Evolutionary conservation across 2,797 vertebrate genomes (phyloP), one percentile per base, ranked within the genome.

Genomic region (Coracias cyanogaster): DNA sequence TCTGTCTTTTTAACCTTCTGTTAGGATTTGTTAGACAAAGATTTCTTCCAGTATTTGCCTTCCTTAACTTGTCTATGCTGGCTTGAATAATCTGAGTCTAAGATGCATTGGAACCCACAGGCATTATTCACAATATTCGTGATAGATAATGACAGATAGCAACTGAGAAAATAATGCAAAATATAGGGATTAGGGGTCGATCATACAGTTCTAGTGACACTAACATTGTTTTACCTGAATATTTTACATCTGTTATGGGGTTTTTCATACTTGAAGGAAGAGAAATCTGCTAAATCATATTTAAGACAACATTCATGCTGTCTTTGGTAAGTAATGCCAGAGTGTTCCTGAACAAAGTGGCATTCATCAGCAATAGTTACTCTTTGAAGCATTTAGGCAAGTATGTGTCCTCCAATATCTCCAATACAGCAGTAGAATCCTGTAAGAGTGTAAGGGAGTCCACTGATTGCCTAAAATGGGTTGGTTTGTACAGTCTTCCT

Each of bases 211-310:
- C 12, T 45, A 62, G 46, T 43, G 28, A 35, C 13, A 22, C 5
- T 62, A 12, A 39, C 0, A 0, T 16, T 74, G 3, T 41, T 86
- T 52, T 58, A 43, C 18, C 33, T 65, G 29, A 83, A n/a, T 65
- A 76, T 69, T 86, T 24, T 69, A n/a, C 0, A 1, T 9, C 3
- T 57, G 3, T 29, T 78, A 28, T 0, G 3, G 45, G 37, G 7
- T 26, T 54, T 45, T 82, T 65, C 16, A 37, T 76, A 79, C 20
- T 72, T 64, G 31, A 87, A 82, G 82, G 29, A 64, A 71, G 39
- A 58, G 4, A 8, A 20, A 6, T 66, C 39, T 88, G 15, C 10
- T 61, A 66, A n/a, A 55, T n/a, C 10, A 3, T 41, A 35, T 19
- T 31, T 49, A 31, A 62, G 20, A 54, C 20, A 86, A 22, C 5